phyloP scores from a whole-genome alignment of 2,797 vertebrate genomes.

The Liparis tanakae region DNA sequence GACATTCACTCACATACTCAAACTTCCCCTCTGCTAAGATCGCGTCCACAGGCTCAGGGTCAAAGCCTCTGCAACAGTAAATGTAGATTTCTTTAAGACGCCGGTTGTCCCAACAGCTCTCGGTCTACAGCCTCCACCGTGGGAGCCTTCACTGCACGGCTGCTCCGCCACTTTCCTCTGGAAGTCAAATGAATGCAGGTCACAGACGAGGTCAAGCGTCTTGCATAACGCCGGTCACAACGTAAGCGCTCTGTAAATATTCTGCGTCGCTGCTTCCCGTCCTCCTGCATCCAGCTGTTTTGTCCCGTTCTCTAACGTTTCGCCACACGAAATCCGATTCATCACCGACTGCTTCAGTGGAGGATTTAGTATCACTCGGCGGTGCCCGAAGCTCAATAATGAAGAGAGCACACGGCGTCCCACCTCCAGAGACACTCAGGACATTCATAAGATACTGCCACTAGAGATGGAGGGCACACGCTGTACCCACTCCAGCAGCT shows the following conservation, averaged over 20 bases:
- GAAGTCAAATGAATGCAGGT: not conserved
- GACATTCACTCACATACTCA: not conserved
- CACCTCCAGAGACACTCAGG: conserved; percentile 27
- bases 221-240: not conserved
- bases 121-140: not conserved
- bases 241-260: not conserved
- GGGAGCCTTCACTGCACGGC: not conserved
- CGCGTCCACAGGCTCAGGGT: not conserved
- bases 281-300: conserved; percentile 8
- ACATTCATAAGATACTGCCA: conserved; percentile 29
- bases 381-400: conserved; percentile 33
- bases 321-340: conserved; percentile 25
- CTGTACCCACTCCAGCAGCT: conserved; percentile 47
- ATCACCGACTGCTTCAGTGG: conserved; percentile 21
- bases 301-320: conserved; percentile 7
- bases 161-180: not conserved
- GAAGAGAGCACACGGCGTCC: conserved; percentile 54
- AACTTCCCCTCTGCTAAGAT: not conserved
- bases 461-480: conserved; percentile 43
- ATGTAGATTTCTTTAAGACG: conserved; percentile 2
- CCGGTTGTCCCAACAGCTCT: not conserved
- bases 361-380: conserved; percentile 24
- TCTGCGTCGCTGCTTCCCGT: not conserved
- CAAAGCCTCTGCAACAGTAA: conserved; percentile 6
- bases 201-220: not conserved